A percentile compares a stretch with the other conserved stretches of the same genome.
phyloP scores from a whole-genome alignment of 1,140 invertebrate genomes.

The Lethocerus indicus region DNA sequence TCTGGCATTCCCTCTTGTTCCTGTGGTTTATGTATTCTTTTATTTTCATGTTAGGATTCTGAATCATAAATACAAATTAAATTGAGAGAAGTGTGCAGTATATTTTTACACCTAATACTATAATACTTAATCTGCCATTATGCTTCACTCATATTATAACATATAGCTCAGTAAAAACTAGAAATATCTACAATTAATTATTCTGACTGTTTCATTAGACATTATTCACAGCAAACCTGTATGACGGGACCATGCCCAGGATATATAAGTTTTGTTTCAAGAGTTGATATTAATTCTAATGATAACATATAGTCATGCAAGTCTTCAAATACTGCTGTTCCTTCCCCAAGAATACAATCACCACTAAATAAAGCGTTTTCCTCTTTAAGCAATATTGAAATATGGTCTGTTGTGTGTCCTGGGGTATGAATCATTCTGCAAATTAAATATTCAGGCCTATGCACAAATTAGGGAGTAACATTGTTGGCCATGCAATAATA shows the following conservation, averaged over 20 bases:
- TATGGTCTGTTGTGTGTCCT: conserved; percentile 91
- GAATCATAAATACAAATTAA: conserved; percentile 10
- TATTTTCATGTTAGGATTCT: conserved; percentile 51
- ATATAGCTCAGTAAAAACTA: conserved; percentile 1
- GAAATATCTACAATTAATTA: not conserved
- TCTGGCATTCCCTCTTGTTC: conserved; percentile 67
- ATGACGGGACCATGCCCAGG: conserved; percentile 89
- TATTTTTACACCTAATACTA: conserved; percentile 1
- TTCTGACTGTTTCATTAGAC: not conserved
- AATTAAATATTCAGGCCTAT: too few relatives aligned
- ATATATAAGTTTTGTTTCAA: conserved; percentile 69
- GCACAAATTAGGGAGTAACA: too few relatives aligned
- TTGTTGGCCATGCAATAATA: too few relatives aligned
- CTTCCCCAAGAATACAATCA: conserved; percentile 89
- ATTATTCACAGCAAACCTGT: conserved; percentile 26
- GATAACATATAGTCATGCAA: conserved; percentile 80
- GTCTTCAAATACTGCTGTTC: conserved; percentile 84
- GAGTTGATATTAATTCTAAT: conserved; percentile 54
- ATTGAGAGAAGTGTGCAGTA: not conserved
- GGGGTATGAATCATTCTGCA: conserved; percentile 69
- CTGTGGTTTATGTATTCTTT: conserved; percentile 78
- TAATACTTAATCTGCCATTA: not conserved
- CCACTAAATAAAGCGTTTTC: conserved; percentile 85
- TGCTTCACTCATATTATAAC: not conserved
- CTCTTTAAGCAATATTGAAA: conserved; percentile 59